Conservation (phyloP, 2,797 vertebrate genomes). For the Telmatherina bonti region DNA sequence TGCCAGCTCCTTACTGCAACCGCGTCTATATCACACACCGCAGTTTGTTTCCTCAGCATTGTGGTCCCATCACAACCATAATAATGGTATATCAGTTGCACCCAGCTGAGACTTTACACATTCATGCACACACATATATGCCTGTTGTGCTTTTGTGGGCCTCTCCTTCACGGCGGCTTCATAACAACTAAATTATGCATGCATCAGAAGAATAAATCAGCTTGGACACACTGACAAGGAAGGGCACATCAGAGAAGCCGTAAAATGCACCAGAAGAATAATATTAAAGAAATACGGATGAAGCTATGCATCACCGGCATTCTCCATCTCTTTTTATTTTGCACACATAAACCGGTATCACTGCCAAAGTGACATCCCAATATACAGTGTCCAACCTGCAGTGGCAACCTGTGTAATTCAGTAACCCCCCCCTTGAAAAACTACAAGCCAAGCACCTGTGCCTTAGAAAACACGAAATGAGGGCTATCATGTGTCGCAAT, state of each 20-base stretch:
- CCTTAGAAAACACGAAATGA: conserved; percentile 59
- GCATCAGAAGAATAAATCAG: conserved; percentile 82
- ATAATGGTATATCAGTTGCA: conserved; percentile 72
- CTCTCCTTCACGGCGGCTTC: conserved; percentile 76
- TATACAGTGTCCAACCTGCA: conserved; percentile 50
- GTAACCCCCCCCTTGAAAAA: conserved; percentile 41
- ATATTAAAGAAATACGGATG: conserved; percentile 72
- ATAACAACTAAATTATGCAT: conserved; percentile 84
- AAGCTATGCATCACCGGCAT: conserved; percentile 49
- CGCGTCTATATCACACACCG: conserved; percentile 50
- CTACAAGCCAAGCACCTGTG: conserved; percentile 55
- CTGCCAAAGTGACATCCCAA: conserved; percentile 53
- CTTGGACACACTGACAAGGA: conserved; percentile 80
- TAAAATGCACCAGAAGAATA: conserved; percentile 73
- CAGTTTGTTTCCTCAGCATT: conserved; percentile 61
- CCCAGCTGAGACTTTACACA: conserved; percentile 66
- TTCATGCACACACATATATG: conserved; percentile 25
- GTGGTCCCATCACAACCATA: conserved; percentile 64
- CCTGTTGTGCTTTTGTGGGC: conserved; percentile 67
- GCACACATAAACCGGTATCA: conserved; percentile 60
- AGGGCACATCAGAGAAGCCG: conserved; percentile 76
- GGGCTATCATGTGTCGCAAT: conserved; percentile 69
- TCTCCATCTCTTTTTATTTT: conserved; percentile 51
- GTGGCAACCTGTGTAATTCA: conserved; percentile 45
- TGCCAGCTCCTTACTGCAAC: conserved; percentile 37